These are phyloP conservation scores for Cyprinodon tularosa DNA, from an alignment of 2,113 vertebrate species.

Conservation along the genomic window DNA sequence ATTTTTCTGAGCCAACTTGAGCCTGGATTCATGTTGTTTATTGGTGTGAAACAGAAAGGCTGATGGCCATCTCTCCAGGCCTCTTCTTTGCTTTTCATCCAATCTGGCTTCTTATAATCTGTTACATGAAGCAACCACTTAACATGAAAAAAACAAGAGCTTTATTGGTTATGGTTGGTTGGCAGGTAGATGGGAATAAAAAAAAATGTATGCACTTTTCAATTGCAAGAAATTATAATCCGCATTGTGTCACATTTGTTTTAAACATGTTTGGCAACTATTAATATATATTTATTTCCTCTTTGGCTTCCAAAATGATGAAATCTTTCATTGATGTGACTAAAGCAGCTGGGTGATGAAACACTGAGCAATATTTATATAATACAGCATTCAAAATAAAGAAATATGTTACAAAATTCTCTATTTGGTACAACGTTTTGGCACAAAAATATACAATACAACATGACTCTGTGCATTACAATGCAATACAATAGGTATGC, in stretches of 20 bases:
- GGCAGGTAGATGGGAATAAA: neutral
- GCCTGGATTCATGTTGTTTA: constrained; percentile 51
- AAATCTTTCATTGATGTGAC: too few species aligned
- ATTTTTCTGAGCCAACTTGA: neutral
- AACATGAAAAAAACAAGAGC: constrained; percentile 50
- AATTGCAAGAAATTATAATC: too few species aligned
- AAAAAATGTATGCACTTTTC: neutral
- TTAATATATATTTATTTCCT: too few species aligned
- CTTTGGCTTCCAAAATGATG: too few species aligned
- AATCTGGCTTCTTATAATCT: constrained; percentile 66
- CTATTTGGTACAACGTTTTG: too few species aligned
- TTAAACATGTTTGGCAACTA: too few species aligned
- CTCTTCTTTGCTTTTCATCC: constrained; percentile 56
- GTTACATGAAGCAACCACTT: constrained; percentile 48
- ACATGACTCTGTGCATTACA: neutral
- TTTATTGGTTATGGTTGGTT: constrained; percentile 18
- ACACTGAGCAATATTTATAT: too few species aligned
- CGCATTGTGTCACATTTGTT: too few species aligned
- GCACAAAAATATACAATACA: too few species aligned
- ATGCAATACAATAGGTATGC: neutral
- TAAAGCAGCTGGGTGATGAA: too few species aligned
- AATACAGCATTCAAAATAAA: too few species aligned
- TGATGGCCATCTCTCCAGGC: constrained; percentile 55
- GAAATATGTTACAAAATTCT: too few species aligned
- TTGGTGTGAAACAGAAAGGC: constrained; percentile 63